Evolutionary conservation across 2,797 vertebrate species (phyloP), one percentile per base, ranked within the genome.

Genomic region (Mormyrus proboscirostris): DNA sequence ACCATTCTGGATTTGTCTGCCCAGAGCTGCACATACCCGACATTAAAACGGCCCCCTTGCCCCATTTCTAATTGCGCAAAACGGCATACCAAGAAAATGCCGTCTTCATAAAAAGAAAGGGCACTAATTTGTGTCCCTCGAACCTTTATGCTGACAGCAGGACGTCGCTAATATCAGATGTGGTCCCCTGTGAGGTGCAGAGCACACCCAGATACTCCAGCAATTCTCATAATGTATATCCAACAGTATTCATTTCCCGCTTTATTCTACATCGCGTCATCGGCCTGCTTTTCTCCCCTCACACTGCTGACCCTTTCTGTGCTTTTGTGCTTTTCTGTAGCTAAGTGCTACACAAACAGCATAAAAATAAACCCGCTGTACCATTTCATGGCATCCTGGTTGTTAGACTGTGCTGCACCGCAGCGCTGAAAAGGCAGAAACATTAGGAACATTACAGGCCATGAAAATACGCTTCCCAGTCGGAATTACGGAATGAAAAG

Each of bases 251-350:
- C 59, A 87, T 38, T 57, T 38, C 10, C 16, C 51, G 0, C 0
- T 59, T 38, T 33, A 55, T 53, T 86, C 44, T 53, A 1, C 19
- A 25, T 53, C 83, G 53, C 4, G 5, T 49, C 47, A 22, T 49
- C 62, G 62, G 22, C 65, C 62, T 1, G 49, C 82, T 57, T 29
- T 59, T 9, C 2, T 19, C 53, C 92, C 90, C 90, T 88, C 93
- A 91, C 91, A 92, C 92, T 57, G 90, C 93, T 90, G 88, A 92
- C n/a, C 82, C 29, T 84, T 50, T 29, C 22, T 65, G 59, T 65
- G 59, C 47, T 49, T 49, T 49, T 49, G 47, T 49, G 47, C 59
- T 65, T 29, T 65, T 73, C 65, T 73, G 65, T 73, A 51, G n/a
- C 47, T 50, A 84, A 51, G 44, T 51, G 44, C 49, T 16, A 84